A percentile compares a stretch with the other conserved stretches of the same genome.
phyloP scores from a whole-genome alignment of 2,888 invertebrate species.

The Lepidocyrtoides sp. region DNA sequence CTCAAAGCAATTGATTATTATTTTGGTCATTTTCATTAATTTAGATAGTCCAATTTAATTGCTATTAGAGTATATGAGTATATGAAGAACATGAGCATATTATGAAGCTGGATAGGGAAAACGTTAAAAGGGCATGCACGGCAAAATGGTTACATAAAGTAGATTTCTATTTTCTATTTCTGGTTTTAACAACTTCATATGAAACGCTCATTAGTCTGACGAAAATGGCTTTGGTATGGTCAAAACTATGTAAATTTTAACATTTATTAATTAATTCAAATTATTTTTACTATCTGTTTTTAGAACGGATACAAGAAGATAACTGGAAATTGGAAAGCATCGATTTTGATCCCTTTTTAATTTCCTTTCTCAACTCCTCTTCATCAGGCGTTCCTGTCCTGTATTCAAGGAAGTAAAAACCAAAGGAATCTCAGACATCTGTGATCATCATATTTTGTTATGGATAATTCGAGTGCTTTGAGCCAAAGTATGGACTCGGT shows the following conservation, averaged over 20 bases:
- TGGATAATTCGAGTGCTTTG: slow-evolving; percentile 91
- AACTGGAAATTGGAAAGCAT: neutral
- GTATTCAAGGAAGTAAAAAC: slow-evolving; percentile 1
- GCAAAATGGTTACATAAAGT: too few relatives aligned
- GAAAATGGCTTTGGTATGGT: too few relatives aligned
- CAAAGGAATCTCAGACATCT: slow-evolving; percentile 78
- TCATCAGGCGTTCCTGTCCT: slow-evolving; percentile 17
- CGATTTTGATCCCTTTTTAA: neutral
- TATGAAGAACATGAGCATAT: too few relatives aligned
- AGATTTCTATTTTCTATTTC: too few relatives aligned
- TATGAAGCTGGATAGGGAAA: too few relatives aligned
- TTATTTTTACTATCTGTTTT: too few relatives aligned
- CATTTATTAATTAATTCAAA: too few relatives aligned
- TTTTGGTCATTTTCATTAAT: slow-evolving; percentile 69
- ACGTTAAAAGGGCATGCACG: too few relatives aligned
- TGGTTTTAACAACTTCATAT: too few relatives aligned
- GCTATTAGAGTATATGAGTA: too few relatives aligned
- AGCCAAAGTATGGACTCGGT: slow-evolving; percentile 99
- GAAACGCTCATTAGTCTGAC: too few relatives aligned
- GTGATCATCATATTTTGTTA: slow-evolving; percentile 85
- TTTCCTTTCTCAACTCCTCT: neutral
- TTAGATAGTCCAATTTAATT: slow-evolving; percentile 52
- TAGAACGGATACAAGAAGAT: neutral
- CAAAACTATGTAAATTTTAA: too few relatives aligned
- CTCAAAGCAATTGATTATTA: neutral